Base-by-base conservation (phyloP, 2,113 vertebrate species). In the Phrynosoma blainvillii region DNA sequence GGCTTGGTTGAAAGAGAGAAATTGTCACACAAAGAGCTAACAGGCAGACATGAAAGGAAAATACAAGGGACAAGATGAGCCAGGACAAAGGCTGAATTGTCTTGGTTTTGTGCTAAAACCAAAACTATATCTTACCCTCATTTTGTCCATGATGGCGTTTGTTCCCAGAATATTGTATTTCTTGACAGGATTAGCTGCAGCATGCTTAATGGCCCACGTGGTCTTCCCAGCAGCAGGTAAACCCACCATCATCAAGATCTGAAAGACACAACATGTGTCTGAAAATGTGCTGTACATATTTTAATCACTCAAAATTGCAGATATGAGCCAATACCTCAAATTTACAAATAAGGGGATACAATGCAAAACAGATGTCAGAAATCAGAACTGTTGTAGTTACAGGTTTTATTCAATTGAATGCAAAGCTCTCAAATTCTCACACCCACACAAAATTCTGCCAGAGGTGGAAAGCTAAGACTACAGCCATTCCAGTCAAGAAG, bases 211-310 rank as follows among this genome's bases (percentile, higher is more conserved):
- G 23, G 98, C 98, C 98, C 98, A 99, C 0, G 98, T 98, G 13
- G 98, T 98, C 94, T 98, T 99, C 56, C 98, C 98, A 0, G 98
- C 97, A 4, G 97, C 98, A 0, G 98, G 98, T 13, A 99, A 89
- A 20, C 98, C 98, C 5, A 99, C 97, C 98, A 99, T 99, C 98
- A 99, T 98, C 93, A 98, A 89, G 92, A 98, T 98, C 98, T 98
- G 87, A 14, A 87, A 85, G 16, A 85, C 83, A 2, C 59, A 13
- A 5, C 2, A 9, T 6, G 32, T 8, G n/a, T 4, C 30, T 27
- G 7, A 36, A 23, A 56, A 32, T 4, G 18, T 8, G 13, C 20
- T 30, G 42, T 8, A 14, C 27, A 6, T 36, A 27, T 25, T 8
- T 9, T 27, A 20, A 18, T 40, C n/a, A 27, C 20, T 12, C 40